Evolutionary conservation across 2,797 vertebrate genomes (phyloP), one percentile per base, ranked within the genome.

Genomic region (Coranthus polyacanthus): DNA sequence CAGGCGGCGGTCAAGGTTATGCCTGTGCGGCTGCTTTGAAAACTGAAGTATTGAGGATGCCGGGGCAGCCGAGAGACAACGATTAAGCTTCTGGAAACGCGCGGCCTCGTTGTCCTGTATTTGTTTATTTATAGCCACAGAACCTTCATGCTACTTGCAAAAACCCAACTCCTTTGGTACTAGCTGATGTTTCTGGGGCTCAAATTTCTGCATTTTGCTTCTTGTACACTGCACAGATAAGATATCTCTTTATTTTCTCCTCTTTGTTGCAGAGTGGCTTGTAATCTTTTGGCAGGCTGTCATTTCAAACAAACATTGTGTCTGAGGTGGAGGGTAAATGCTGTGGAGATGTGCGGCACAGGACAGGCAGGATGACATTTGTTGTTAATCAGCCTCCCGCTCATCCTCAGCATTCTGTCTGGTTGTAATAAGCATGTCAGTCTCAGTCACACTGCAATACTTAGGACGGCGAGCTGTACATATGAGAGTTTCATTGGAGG

Each of bases 1-100:
- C 91, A 90, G 89, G 82, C 83, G 47, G 79, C 71, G 64, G 68
- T 89, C 89, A 91, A 91, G 89, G 91, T 90, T 88, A 90, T 36
- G 51, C 37, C 57, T 32, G n/a, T n/a, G n/a, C n/a, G n/a, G n/a
- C n/a, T n/a, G 61, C 59, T 11, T 20, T 47, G 63, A 73, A 22
- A 52, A 17, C 49, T 53, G 18, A 57, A 57, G 68, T 32, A 56
- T 15, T 12, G 63, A 72, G 78, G 65, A 66, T 54, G 43, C 46
- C 37, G 5, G 10, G 2, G 49, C 16, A n/a, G 44, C 42, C 8
- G 12, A 49, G 47, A 49, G 20, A 34, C 21, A 15, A 13, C 5
- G 13, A 34, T 45, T 47, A 61, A 15, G 32, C 38, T 60, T 56
- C 4, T 1, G 59, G 26, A 58, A 78, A 76, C 24, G 21, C 24